These are phyloP conservation scores for Drosophila varians DNA, from an alignment of 1,140 invertebrate species.

Conservation along the genomic window DNA sequence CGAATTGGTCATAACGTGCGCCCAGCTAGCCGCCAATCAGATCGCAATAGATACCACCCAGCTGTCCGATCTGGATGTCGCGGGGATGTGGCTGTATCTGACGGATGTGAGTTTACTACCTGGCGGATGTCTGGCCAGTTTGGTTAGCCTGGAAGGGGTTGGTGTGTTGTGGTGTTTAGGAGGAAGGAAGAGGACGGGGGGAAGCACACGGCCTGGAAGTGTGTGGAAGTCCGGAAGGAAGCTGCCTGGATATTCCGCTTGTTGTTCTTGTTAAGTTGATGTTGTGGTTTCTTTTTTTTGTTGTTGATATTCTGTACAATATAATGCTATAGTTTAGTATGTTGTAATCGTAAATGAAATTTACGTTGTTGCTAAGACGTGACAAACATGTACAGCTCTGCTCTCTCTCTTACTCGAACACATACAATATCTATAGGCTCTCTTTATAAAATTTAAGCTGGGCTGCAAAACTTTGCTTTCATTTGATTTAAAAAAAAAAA, in stretches of 20 bases:
- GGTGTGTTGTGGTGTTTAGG: background rate
- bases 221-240: slow-evolving; percentile 25
- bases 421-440: slow-evolving; percentile 2
- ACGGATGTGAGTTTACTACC: background rate
- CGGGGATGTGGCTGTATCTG: background rate
- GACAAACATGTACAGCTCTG: slow-evolving; percentile 52
- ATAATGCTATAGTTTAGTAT: slow-evolving; percentile 68
- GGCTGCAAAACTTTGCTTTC: slow-evolving; percentile 13
- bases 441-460: slow-evolving; percentile 29
- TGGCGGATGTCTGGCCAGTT: slow-evolving; percentile 22
- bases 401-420: slow-evolving; percentile 11
- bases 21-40: slow-evolving; percentile 49
- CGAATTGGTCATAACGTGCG: slow-evolving; percentile 84
- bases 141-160: slow-evolving; percentile 26
- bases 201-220: slow-evolving; percentile 28
- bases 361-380: slow-evolving; percentile 78
- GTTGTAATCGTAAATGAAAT: slow-evolving; percentile 71
- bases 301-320: slow-evolving; percentile 61
- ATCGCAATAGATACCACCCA: slow-evolving; percentile 22
- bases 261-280: background rate
- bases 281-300: slow-evolving; percentile 11
- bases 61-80: background rate
- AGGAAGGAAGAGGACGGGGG: slow-evolving; percentile 24
- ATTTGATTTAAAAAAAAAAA: slow-evolving; percentile 16
- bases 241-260: slow-evolving; percentile 49